These are phyloP conservation scores for Andrena bicolor DNA, from an alignment of 2,888 invertebrate species.

Conservation along the genomic window DNA sequence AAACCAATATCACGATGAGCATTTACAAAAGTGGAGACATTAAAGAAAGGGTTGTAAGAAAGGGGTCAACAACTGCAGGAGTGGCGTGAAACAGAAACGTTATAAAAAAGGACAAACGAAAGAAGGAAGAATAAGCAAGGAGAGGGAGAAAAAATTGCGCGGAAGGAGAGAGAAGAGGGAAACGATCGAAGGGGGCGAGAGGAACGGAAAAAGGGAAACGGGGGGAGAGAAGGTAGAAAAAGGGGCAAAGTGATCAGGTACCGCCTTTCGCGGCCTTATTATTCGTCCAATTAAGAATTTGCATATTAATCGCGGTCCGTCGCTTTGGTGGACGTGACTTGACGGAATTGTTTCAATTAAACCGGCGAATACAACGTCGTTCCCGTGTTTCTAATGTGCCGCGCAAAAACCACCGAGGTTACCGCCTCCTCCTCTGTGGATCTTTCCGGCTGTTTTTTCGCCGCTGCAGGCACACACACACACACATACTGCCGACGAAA, in stretches of 20 bases:
- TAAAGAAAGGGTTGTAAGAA: no score
- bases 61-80: no score
- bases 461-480: not conserved
- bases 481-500: not conserved
- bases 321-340: slow-evolving; percentile 69
- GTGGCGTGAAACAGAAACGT: not conserved
- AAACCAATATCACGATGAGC: no score
- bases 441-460: slow-evolving; percentile 4
- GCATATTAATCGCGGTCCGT: slow-evolving; percentile 71
- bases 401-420: slow-evolving; percentile 34
- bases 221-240: not conserved
- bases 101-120: not conserved
- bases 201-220: not conserved
- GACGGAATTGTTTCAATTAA: slow-evolving; percentile 76
- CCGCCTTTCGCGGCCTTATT: slow-evolving; percentile 66
- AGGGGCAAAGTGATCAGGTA: slow-evolving; percentile 20
- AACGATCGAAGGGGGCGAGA: not conserved
- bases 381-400: slow-evolving; percentile 34
- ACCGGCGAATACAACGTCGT: slow-evolving; percentile 31
- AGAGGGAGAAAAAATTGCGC: not conserved
- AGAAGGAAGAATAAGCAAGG: not conserved
- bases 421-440: slow-evolving; percentile 5
- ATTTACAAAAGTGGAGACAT: no score
- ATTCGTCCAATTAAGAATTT: slow-evolving; percentile 77
- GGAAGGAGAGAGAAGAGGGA: no score